Conservation (phyloP, 1,140 invertebrate species). For the Paraescarpia echinospica region DNA sequence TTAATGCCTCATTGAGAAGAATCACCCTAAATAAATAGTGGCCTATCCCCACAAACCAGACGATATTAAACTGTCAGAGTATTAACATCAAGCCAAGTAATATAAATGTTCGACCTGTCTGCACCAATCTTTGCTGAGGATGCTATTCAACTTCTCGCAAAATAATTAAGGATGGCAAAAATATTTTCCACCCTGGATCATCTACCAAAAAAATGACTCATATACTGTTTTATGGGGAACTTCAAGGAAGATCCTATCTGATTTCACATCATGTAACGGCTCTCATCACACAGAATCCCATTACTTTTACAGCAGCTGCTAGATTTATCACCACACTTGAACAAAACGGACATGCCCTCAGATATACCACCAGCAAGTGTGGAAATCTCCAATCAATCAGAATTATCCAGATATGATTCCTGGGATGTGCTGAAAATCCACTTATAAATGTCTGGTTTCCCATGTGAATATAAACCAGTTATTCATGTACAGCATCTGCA, state of each 20-base stretch:
- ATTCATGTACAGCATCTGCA: not conserved
- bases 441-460: not conserved
- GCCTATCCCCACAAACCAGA: not conserved
- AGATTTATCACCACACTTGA: not conserved
- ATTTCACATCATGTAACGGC: not conserved
- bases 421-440: not conserved
- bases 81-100: not conserved
- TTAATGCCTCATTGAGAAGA: not conserved
- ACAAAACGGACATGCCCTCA: not conserved
- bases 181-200: not conserved
- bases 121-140: not conserved
- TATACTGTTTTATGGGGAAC: not conserved
- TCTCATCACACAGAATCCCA: not conserved
- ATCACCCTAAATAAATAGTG: not conserved
- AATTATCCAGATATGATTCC: not conserved
- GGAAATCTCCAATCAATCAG: not conserved
- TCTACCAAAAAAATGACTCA: not conserved
- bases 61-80: not conserved
- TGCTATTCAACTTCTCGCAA: not conserved
- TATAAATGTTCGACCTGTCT: not conserved
- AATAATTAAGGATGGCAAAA: not conserved
- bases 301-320: not conserved
- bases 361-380: not conserved
- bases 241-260: not conserved
- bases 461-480: not conserved